Base-by-base conservation (phyloP, 2,888 invertebrate genomes). In the Habrosyne pyritoides region DNA sequence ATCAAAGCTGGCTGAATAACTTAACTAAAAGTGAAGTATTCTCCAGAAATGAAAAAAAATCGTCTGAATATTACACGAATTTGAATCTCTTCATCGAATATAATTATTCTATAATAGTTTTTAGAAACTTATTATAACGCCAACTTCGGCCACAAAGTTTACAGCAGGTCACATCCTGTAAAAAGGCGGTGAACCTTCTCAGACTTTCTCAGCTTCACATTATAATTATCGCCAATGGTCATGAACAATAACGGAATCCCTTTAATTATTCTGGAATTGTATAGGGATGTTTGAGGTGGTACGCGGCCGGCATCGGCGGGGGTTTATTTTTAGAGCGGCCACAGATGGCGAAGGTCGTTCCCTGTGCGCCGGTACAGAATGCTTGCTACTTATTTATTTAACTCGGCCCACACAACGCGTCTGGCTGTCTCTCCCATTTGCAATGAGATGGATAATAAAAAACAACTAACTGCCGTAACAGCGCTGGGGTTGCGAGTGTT, bases 281-380 rank as follows among this genome's bases (percentile, higher is more conserved):
- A n/a, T n/a, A 68, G 69, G 70, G 68, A 65, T 46, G 60, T 67
- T 73, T 66, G 61, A 61, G 67, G 68, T 62, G 58, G 59, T 56
- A 65, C 69, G 63, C 62, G 63, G 67, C 56, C 58, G 64, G 64
- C 59, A 60, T 60, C 59, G 65, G 67, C 65, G 56, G 63, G 64
- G 73, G 75, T 78, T 83, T 89, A 89, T 88, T 86, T 87, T 84
- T 79, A 82, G 82, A 81, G 67, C 78, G 79, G 78, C 79, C 86
- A 72, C 89, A 89, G 86, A 87, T 87, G 89, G 83, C 72, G 83
- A 86, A 87, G 87, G 89, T 82, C 85, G 83, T 73, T 77, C 75
- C 79, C 69, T 50, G 50, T 50, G 50, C 50, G 28, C 50, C 21
- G 61, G 79, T 71, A 77, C 82, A 77, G 81, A 81, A 76, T 76